Evolutionary conservation across 1,140 invertebrate genomes (phyloP).

Genomic region (Brachionus asplanchnoidis): DNA sequence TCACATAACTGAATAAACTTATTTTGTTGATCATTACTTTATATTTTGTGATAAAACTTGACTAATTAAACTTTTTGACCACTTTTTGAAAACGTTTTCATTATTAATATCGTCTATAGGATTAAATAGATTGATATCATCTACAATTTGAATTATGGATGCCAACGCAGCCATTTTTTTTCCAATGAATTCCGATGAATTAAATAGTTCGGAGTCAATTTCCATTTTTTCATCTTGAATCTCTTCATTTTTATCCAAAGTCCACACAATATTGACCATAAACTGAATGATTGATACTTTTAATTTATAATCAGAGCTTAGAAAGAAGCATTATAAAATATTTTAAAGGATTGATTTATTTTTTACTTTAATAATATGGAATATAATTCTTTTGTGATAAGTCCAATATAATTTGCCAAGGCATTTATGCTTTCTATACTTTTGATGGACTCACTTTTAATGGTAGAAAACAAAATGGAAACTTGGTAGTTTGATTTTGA

Average conservation of each 20-base stretch:
- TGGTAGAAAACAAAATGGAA: background rate
- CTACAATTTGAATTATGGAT: background rate
- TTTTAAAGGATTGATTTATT: background rate
- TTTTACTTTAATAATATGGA: constrained; percentile 15
- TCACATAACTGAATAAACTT: too few relatives aligned
- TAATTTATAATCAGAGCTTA: background rate
- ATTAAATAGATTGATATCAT: constrained; percentile 25
- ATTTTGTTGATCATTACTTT: background rate
- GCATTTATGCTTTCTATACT: background rate
- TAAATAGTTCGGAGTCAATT: background rate
- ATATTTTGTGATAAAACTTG: background rate
- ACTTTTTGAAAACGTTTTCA: constrained; percentile 7
- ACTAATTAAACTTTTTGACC: background rate
- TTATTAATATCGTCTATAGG: constrained; percentile 11
- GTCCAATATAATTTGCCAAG: background rate
- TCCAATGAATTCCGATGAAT: background rate
- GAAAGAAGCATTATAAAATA: too few relatives aligned
- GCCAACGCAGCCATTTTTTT: background rate
- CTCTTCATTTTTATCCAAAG: background rate
- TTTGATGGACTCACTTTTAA: background rate
- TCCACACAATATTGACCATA: background rate
- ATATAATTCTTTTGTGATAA: background rate
- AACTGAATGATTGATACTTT: constrained; percentile 19
- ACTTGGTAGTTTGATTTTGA: constrained; percentile 20
- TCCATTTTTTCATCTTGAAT: background rate